These are phyloP conservation scores for Brachypodius melanocephalos DNA, from an alignment of 2,113 vertebrate species.

Conservation along the genomic window DNA sequence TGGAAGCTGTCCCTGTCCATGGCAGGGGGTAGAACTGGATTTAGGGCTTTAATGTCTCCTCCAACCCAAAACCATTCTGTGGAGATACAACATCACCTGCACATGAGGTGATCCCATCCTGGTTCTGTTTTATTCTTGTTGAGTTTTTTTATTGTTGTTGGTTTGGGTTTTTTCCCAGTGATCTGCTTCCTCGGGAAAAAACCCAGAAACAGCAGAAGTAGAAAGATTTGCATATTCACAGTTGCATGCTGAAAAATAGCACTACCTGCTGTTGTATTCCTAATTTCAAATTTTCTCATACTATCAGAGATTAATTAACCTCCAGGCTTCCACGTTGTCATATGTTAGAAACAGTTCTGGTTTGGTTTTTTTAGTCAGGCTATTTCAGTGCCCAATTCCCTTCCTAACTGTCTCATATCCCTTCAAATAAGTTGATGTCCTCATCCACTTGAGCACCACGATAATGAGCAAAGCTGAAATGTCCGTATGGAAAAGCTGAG, in stretches of 20 bases:
- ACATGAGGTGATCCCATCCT: neutral
- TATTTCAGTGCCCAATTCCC: neutral
- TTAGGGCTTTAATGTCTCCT: neutral
- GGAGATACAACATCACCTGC: neutral
- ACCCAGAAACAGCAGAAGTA: neutral
- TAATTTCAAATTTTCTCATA: neutral
- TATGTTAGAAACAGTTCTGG: neutral
- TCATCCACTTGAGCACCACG: neutral
- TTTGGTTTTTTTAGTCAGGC: neutral
- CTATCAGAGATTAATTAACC: neutral
- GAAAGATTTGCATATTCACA: neutral
- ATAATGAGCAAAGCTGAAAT: neutral
- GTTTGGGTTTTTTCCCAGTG: neutral
- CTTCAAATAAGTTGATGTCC: neutral
- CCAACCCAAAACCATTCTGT: neutral
- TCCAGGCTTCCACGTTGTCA: neutral
- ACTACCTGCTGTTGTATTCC: neutral
- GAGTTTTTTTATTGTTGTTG: fast-evolving
- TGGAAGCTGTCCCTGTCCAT: neutral
- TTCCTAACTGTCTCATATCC: neutral
- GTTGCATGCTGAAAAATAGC: neutral
- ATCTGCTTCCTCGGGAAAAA: neutral
- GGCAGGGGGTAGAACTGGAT: fast-evolving
- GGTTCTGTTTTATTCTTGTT: neutral
- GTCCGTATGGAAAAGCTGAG: neutral